Conservation (phyloP, 2,113 vertebrate species). For the Atlantisia rogersi region DNA sequence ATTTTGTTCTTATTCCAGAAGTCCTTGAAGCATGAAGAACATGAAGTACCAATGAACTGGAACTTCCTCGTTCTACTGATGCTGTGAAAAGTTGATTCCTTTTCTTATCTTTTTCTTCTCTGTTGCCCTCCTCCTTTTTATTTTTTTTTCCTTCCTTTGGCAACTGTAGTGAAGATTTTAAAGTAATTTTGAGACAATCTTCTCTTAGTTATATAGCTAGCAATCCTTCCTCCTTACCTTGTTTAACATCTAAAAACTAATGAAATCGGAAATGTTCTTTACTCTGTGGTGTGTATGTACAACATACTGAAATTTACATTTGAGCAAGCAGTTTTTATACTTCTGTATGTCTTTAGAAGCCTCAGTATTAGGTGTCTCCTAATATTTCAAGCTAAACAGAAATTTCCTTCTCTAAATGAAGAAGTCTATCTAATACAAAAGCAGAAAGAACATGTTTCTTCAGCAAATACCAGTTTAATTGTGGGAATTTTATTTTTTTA, state of each 20-base stretch:
- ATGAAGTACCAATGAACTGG: slow-evolving; percentile 28
- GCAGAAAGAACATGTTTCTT: neutral
- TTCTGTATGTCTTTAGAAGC: neutral
- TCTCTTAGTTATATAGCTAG: neutral
- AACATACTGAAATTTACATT: neutral
- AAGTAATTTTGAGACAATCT: neutral
- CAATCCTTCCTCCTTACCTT: neutral
- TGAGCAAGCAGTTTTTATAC: neutral
- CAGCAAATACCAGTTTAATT: neutral
- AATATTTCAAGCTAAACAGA: neutral
- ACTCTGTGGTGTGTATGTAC: neutral
- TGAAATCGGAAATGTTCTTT: neutral
- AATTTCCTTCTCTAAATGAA: neutral
- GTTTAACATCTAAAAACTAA: neutral
- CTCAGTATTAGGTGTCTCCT: neutral
- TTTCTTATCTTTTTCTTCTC: neutral
- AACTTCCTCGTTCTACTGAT: slow-evolving; percentile 10
- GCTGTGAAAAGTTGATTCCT: neutral
- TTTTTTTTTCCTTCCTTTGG: neutral
- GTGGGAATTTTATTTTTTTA: neutral
- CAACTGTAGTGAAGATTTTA: neutral
- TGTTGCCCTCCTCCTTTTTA: accelerated
- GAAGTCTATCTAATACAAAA: neutral
- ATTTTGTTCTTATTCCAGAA: slow-evolving; percentile 54
- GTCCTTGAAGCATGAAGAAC: slow-evolving; percentile 58